These are phyloP conservation scores for Yponomeuta evonymella DNA, from an alignment of 2,888 invertebrate genomes.

Conservation along the genomic window DNA sequence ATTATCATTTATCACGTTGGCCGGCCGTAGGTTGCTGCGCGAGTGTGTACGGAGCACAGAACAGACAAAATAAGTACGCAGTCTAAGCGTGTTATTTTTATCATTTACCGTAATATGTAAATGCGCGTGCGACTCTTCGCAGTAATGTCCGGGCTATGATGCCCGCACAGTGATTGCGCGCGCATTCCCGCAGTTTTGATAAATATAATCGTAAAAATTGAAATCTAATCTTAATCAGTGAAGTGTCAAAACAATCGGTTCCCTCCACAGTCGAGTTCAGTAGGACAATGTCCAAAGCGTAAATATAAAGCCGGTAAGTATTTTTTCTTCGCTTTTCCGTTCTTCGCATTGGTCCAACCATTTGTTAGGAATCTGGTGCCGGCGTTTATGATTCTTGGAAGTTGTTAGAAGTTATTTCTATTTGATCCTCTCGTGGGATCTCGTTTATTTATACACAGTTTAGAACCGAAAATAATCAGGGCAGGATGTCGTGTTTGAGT, in stretches of 20 bases:
- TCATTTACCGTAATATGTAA: conserved; percentile 52
- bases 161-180: neutral
- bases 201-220: neutral
- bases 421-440: too few relatives aligned
- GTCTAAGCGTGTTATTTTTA: conserved; percentile 36
- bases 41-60: neutral
- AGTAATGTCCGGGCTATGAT: neutral
- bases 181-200: neutral
- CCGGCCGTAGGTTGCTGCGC: neutral
- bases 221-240: neutral
- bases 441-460: neutral
- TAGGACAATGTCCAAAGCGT: neutral
- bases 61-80: too few relatives aligned
- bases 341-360: neutral
- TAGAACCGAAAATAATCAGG: neutral
- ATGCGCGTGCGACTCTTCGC: conserved; percentile 28
- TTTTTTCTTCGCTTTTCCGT: neutral
- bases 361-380: neutral
- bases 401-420: neutral
- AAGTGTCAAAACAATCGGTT: neutral
- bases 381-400: neutral
- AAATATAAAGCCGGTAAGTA: neutral
- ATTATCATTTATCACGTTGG: neutral
- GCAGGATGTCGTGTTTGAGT: neutral
- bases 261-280: neutral